Base-by-base conservation (phyloP, 2,113 vertebrate species). In the Malurus alboscapulatus region DNA sequence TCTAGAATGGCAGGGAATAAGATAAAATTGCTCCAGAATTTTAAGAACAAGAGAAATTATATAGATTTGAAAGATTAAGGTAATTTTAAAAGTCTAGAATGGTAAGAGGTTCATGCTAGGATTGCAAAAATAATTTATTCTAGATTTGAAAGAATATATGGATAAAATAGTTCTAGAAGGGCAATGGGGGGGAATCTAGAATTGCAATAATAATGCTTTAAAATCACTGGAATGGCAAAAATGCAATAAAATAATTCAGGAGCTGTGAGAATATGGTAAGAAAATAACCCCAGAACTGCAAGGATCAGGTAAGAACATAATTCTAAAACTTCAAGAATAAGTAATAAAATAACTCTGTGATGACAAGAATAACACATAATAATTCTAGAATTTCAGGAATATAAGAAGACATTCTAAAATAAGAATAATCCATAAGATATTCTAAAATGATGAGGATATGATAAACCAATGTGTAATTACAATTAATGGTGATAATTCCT, bases 381-480 rank as follows among this genome's bases (percentile, higher is more conserved):
- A 19, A 85, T 32, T 7, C 7, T 4, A 9, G 20, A 42, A 14
- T 48, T 36, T 17, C 72, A 45, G 45, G 30, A 48, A 14, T 18
- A 4, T 7, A 17, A 48, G 42, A 6, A n/a, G 8, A 18, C 16
- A 9, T 34, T 53, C 32, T n/a, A 10, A 47, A 62, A 74, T 10
- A 29, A 81, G 44, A 30, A 45, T 9, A 53, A 45, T 26, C 20
- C 3, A 1, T 12, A 45, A 45, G 4, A 14, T 8, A 40, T 3
- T 32, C 20, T 12, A 19, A 32, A 45, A 11, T 17, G 3, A 32
- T 0, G 3, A 36, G 17, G 29, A 11, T 10, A 8, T 2, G 26
- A 51, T 34, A 10, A 51, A 34, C 61, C 26, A 14, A 24, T 42
- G 12, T 7, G 0, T 5, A 50, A 19, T 30, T 14, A 25, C 9